These are phyloP conservation scores for Pampus argenteus DNA, from an alignment of 2,797 vertebrate species.

Conservation along the genomic window DNA sequence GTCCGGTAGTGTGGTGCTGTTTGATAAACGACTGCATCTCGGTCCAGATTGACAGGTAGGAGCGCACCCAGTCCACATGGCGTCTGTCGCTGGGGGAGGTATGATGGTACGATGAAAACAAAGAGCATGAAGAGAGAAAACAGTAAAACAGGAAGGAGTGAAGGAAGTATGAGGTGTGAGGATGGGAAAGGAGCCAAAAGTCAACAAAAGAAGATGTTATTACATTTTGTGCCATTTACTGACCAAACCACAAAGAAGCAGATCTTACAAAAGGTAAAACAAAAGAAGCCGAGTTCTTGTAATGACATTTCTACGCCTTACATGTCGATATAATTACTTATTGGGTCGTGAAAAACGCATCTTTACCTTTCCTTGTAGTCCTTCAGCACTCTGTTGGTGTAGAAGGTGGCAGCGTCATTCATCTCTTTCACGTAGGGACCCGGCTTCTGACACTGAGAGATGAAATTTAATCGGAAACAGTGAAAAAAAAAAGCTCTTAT, in stretches of 20 bases:
- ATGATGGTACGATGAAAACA: background rate
- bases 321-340: background rate
- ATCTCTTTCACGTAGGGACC: slow-evolving; percentile 99
- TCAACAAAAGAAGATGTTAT: background rate
- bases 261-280: background rate
- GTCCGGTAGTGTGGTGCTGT: slow-evolving; percentile 93
- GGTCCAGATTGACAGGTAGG: slow-evolving; percentile 95
- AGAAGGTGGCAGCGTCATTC: slow-evolving; percentile 98
- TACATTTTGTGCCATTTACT: background rate
- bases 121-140: background rate
- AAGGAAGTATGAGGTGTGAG: background rate
- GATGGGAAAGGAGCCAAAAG: no score
- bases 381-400: slow-evolving; percentile 99
- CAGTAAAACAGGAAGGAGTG: background rate
- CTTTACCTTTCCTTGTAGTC: slow-evolving; percentile 96
- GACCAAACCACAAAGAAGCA: background rate
- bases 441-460: slow-evolving; percentile 91
- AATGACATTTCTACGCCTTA: no score
- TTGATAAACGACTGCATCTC: slow-evolving; percentile 96
- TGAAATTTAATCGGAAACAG: background rate
- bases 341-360: background rate
- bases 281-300: background rate
- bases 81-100: slow-evolving; percentile 86
- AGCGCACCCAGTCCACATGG: slow-evolving; percentile 96
- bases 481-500: slow-evolving; percentile 4